phyloP scores from a whole-genome alignment of 2,888 invertebrate genomes.

The Ferdinandea cuprea region DNA sequence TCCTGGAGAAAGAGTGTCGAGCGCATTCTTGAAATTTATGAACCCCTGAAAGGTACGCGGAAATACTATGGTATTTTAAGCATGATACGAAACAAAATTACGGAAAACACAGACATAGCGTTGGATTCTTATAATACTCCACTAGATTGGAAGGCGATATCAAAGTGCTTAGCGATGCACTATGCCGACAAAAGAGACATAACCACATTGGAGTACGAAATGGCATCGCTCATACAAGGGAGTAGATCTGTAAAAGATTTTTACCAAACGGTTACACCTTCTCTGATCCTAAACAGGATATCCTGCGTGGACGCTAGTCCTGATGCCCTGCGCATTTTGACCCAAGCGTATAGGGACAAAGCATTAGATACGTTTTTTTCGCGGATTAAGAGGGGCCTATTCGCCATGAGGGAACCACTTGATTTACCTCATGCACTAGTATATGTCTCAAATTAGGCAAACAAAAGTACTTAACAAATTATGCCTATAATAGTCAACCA shows the following conservation, averaged over 20 bases:
- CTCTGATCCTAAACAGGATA: background rate
- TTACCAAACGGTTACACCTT: background rate
- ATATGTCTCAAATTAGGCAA: constrained; percentile 20
- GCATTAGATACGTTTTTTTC: too few relatives aligned
- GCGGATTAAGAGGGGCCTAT: constrained; percentile 36
- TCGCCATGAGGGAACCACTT: constrained; percentile 33
- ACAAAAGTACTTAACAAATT: background rate
- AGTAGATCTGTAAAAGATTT: background rate
- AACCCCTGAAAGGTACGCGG: background rate
- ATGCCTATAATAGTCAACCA: too few relatives aligned
- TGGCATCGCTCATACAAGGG: background rate
- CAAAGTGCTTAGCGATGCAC: background rate
- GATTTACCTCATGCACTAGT: constrained; percentile 1
- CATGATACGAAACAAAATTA: background rate
- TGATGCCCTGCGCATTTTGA: constrained; percentile 45
- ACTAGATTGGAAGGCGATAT: background rate
- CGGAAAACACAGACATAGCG: background rate
- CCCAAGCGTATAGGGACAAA: constrained; percentile 56
- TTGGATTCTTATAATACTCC: background rate
- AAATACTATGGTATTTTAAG: background rate
- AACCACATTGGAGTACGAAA: too few relatives aligned
- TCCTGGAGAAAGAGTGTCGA: too few relatives aligned
- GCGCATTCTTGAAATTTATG: too few relatives aligned
- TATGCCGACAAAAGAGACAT: too few relatives aligned
- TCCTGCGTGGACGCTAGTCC: background rate